A percentile compares a stretch with the other conserved stretches of the same genome.
Conservation (phyloP, 2,888 invertebrate genomes). For the Pseudococcus jackbeardsleyi region DNA sequence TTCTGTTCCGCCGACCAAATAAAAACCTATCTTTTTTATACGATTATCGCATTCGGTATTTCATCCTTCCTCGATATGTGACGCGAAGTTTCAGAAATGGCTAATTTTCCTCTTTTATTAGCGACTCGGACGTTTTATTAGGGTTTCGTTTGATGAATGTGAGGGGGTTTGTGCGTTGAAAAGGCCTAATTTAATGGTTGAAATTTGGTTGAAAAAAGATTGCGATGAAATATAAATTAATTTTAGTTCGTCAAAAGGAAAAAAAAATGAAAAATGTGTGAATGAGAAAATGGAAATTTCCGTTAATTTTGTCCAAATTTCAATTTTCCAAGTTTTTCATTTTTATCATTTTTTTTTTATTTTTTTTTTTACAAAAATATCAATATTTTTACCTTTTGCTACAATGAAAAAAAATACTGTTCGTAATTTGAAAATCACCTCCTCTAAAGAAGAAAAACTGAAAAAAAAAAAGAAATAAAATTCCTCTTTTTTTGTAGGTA, state of each 20-base stretch:
- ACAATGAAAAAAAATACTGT: too few relatives aligned
- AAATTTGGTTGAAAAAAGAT: not conserved
- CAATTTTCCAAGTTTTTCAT: too few relatives aligned
- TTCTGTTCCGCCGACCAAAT: not conserved
- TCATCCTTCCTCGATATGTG: not conserved
- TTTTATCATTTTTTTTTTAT: too few relatives aligned
- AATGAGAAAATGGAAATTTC: too few relatives aligned
- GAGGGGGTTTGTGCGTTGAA: not conserved
- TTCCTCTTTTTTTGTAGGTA: too few relatives aligned
- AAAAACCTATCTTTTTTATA: constrained; percentile 9
- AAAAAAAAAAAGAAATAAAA: too few relatives aligned
- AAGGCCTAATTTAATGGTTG: not conserved
- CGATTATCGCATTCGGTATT: not conserved
- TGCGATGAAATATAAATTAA: not conserved
- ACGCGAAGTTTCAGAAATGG: not conserved
- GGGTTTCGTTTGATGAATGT: not conserved
- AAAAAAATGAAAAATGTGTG: not conserved
- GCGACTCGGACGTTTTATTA: not conserved
- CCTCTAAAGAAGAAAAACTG: too few relatives aligned
- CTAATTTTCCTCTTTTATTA: constrained; percentile 2
- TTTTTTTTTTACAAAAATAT: too few relatives aligned
- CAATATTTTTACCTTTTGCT: too few relatives aligned
- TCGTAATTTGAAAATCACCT: too few relatives aligned
- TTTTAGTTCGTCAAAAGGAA: not conserved
- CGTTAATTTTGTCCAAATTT: too few relatives aligned